A percentile compares a stretch with the other conserved stretches of the same genome.
Conservation (phyloP, 1,140 invertebrate species). For the Cheumatopsyche charites region DNA sequence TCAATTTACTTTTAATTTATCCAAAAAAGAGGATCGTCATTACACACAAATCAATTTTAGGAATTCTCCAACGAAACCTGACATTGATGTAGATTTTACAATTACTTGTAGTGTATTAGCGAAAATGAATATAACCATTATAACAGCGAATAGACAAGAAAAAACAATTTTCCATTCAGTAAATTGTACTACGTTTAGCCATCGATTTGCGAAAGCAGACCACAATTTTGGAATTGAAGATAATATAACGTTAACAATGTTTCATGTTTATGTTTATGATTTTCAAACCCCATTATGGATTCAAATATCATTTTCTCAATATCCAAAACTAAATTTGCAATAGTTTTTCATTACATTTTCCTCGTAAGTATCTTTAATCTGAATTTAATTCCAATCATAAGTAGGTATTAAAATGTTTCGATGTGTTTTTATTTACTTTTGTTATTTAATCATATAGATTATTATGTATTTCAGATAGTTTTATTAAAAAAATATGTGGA, state of each 20-base stretch:
- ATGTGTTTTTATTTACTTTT: too few relatives aligned
- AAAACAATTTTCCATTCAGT: conserved; percentile 73
- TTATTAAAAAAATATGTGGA: too few relatives aligned
- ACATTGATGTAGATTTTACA: conserved; percentile 94
- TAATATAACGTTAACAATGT: conserved; percentile 41
- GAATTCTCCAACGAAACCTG: conserved; percentile 87
- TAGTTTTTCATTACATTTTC: conserved; percentile 2
- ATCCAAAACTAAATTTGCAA: neutral
- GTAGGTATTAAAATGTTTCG: too few relatives aligned
- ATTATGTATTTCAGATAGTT: too few relatives aligned
- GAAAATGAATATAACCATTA: conserved; percentile 92
- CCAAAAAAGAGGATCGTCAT: conserved; percentile 90
- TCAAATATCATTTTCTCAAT: conserved; percentile 33
- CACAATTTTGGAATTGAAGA: conserved; percentile 32
- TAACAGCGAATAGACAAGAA: conserved; percentile 74
- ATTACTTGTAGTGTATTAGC: conserved; percentile 90
- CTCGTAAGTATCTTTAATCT: neutral
- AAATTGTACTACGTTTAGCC: conserved; percentile 83
- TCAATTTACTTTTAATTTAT: conserved; percentile 97
- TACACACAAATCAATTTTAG: conserved; percentile 95
- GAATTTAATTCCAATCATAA: too few relatives aligned
- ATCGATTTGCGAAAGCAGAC: conserved; percentile 48
- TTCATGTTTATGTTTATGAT: conserved; percentile 44
- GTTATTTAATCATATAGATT: too few relatives aligned
- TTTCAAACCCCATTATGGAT: conserved; percentile 36